Percentiles rank a stretch among this genome's conserved stretches.
phyloP scores from a whole-genome alignment of 2,113 vertebrate species.

The Chionodraco myersi region DNA sequence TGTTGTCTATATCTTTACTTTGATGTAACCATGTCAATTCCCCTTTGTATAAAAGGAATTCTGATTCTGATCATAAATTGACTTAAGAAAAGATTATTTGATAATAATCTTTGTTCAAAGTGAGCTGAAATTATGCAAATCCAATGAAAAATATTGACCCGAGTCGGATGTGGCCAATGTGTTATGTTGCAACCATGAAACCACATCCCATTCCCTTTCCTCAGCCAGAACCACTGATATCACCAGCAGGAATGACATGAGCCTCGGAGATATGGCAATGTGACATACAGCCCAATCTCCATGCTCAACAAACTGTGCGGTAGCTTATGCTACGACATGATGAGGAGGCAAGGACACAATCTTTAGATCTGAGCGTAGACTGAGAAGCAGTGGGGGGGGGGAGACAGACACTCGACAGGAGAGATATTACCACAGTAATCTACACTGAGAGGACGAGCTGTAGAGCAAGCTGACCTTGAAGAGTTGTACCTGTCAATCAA shows the following conservation, averaged over 20 bases:
- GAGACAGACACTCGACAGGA: slow-evolving; percentile 46
- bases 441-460: slow-evolving; percentile 64
- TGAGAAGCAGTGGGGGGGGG: slow-evolving; percentile 32
- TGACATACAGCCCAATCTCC: slow-evolving; percentile 31
- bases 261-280: slow-evolving; percentile 14
- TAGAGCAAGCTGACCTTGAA: slow-evolving; percentile 78
- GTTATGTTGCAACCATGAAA: slow-evolving; percentile 19
- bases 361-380: slow-evolving; percentile 56
- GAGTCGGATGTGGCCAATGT: background rate
- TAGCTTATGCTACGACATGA: slow-evolving; percentile 48
- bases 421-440: slow-evolving; percentile 76
- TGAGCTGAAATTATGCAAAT: background rate
- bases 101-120: background rate
- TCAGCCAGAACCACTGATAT: background rate
- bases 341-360: slow-evolving; percentile 57
- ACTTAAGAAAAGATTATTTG: background rate
- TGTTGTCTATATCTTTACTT: too few relatives aligned
- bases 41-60: too few relatives aligned
- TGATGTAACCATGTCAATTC: too few relatives aligned
- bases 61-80: too few relatives aligned
- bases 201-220: background rate
- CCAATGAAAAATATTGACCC: slow-evolving; percentile 12
- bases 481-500: slow-evolving; percentile 78
- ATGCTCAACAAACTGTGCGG: slow-evolving; percentile 46
- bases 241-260: slow-evolving; percentile 15